Base-by-base conservation (phyloP, 2,797 vertebrate species). In the Phoebastria nigripes region DNA sequence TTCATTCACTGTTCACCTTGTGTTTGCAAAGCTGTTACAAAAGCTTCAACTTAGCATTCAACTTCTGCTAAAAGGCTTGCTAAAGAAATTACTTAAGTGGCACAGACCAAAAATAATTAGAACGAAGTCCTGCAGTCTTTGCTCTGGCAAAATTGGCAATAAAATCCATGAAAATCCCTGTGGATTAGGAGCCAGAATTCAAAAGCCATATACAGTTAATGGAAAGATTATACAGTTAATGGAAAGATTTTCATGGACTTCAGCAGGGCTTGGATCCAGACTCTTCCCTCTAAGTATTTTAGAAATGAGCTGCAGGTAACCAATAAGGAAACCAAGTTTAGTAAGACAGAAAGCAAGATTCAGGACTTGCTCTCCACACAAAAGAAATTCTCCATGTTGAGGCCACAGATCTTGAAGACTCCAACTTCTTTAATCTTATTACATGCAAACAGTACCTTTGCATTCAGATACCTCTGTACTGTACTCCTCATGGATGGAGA, bases 401-500 rank as follows among this genome's bases (percentile, higher is more conserved):
- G 54, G 41, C 20, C 77, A 44, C 63, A 82, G 41, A 81, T 56
- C 74, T 89, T 47, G 13, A 65, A 39, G 62, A 28, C 41, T 56
- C 26, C 56, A 62, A 9, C 5, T 67, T 54, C 47, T 78, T 59
- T 6, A 29, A 39, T 12, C 47, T 41, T 62, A 77, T 20, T 39
- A 74, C 31, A 59, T 33, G 29, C 52, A 81, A 88, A 80, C 65
- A 94, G 63, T 88, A 98, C 98, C 98, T 98, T 98, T 98, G 44
- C 96, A 97, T 95, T 98, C 98, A 7, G 98, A 98, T 4, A 97
- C 98, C 91, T 98, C 98, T 0, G 98, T 96, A 94, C 97, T 97
- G n/a, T 97, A 98, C 83, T 98, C 98, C 89, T 98, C 95, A 9
- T 96, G 97, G 78, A 98, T 97, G 13, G 98, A 98, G n/a, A 98